Base-by-base conservation (phyloP, 1,140 invertebrate genomes). In the Drosophila nigrodunni region DNA sequence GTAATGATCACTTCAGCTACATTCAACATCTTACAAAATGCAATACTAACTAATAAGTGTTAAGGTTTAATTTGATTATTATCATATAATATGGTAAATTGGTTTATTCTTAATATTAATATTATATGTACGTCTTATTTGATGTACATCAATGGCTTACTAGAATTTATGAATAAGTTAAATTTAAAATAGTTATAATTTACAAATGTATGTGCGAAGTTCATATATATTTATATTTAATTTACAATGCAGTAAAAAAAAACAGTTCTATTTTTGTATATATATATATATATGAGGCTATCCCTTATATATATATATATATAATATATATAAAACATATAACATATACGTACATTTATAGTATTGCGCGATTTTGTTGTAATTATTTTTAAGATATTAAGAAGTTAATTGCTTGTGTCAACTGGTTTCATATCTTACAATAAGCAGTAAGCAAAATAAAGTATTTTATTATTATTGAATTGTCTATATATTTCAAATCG, bases 101-200 rank as follows among this genome's bases (percentile, higher is more conserved):
- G 43, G 34, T 13, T 13, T 25, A 66, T 47, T 47, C 7, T 13
- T 37, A 43, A 13, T 43, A 43, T 43, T 43, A 13, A 43, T 43
- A 43, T 25, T 43, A 37, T 60, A 18, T 54, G 35, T 59, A 30
- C 25, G 25, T 30, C 25, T 30, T 30, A 47, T 61, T 49, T 21
- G 13, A 58, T n/a, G 62, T 67, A 61, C 15, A 35, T 76, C 60
- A 65, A 58, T 71, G 69, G 69, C 49, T 64, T 62, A 67, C 58
- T 74, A 68, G 59, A 69, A 60, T 59, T 72, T 72, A 72, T 71
- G 41, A 39, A 65, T 59, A 59, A 72, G 47, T 58, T 54, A 72
- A 72, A 64, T 72, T 58, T 64, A 59, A 62, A 68, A 68, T 64
- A 68, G 74, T 43, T n/a, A 58, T 74, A 77, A 69, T 65, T 25